Percentiles rank a stretch among this genome's conserved stretches.
These are phyloP conservation scores for Watsonalla binaria DNA, from an alignment of 2,888 invertebrate genomes.

Conservation along the genomic window DNA sequence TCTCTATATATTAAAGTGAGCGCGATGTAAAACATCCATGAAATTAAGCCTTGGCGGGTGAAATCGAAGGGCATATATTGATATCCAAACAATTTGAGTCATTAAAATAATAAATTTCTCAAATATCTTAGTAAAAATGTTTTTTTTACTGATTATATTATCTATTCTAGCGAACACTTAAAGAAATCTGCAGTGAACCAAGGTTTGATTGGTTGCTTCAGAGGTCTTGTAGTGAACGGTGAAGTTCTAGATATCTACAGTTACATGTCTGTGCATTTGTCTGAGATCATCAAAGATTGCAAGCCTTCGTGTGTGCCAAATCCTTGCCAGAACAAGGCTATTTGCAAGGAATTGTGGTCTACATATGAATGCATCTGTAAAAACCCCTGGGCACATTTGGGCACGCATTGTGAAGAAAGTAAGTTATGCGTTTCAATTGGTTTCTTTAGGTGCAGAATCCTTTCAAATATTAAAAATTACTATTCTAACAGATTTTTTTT, in stretches of 20 bases:
- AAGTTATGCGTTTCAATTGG: slow-evolving; percentile 66
- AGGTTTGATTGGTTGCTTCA: slow-evolving; percentile 95
- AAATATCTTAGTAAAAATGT: no score
- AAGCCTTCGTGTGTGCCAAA: slow-evolving; percentile 96
- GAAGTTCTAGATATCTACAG: slow-evolving; percentile 94
- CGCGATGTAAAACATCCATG: no score
- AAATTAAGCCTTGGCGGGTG: no score
- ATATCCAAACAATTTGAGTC: no score
- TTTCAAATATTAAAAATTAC: no score
- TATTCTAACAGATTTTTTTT: no score
- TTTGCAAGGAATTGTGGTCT: slow-evolving; percentile 95
- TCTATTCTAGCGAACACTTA: slow-evolving; percentile 82
- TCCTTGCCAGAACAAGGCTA: slow-evolving; percentile 94
- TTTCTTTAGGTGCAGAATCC: no score
- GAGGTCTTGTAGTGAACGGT: slow-evolving; percentile 94
- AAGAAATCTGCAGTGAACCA: slow-evolving; percentile 90
- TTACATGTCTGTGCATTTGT: slow-evolving; percentile 94
- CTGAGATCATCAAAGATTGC: slow-evolving; percentile 95
- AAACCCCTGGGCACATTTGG: slow-evolving; percentile 95
- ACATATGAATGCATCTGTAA: slow-evolving; percentile 95
- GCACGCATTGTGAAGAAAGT: slow-evolving; percentile 94
- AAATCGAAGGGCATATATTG: no score
- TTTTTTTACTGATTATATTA: no score
- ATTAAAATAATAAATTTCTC: no score
- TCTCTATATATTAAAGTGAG: no score